Evolutionary conservation across 2,797 vertebrate species (phyloP).

Genomic region (Distichodus sexfasciatus): DNA sequence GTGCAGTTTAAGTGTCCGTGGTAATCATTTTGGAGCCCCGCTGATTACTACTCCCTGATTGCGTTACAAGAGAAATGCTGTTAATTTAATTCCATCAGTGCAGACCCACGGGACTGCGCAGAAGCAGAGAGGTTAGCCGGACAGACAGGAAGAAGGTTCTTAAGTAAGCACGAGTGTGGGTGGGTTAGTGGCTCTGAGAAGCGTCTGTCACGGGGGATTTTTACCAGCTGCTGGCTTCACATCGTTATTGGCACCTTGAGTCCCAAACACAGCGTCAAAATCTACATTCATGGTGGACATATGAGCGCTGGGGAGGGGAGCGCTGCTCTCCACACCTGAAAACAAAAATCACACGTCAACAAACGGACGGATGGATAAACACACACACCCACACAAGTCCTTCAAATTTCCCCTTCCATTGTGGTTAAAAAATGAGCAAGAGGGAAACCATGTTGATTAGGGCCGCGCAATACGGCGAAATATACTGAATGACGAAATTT

Average conservation of each 20-base stretch:
- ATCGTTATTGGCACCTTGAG: slow-evolving; percentile 73
- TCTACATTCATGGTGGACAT: slow-evolving; percentile 81
- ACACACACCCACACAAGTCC: slow-evolving; percentile 25
- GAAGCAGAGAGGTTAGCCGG: slow-evolving; percentile 24
- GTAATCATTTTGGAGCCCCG: too few species aligned
- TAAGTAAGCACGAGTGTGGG: slow-evolving; percentile 1
- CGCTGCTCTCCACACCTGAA: slow-evolving; percentile 75
- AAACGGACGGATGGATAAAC: too few species aligned
- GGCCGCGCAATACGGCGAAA: too few species aligned
- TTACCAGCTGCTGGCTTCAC: slow-evolving; percentile 81
- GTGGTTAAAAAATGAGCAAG: too few species aligned
- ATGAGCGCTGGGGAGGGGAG: slow-evolving; percentile 66
- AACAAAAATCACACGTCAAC: slow-evolving; percentile 60
- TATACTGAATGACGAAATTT: too few species aligned
- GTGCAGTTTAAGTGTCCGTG: too few species aligned
- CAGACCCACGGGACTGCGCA: too few species aligned
- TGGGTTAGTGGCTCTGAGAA: slow-evolving; percentile 25
- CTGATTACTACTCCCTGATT: too few species aligned
- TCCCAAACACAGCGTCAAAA: slow-evolving; percentile 92
- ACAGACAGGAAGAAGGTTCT: slow-evolving; percentile 26
- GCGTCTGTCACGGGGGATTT: slow-evolving; percentile 35
- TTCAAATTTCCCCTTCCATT: not conserved
- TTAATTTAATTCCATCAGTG: too few species aligned
- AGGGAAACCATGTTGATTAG: too few species aligned
- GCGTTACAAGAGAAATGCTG: too few species aligned